Percentiles rank a stretch among this genome's conserved stretches.
Conservation (phyloP, 2,113 vertebrate species). For the Sarotherodon lohbergeri region DNA sequence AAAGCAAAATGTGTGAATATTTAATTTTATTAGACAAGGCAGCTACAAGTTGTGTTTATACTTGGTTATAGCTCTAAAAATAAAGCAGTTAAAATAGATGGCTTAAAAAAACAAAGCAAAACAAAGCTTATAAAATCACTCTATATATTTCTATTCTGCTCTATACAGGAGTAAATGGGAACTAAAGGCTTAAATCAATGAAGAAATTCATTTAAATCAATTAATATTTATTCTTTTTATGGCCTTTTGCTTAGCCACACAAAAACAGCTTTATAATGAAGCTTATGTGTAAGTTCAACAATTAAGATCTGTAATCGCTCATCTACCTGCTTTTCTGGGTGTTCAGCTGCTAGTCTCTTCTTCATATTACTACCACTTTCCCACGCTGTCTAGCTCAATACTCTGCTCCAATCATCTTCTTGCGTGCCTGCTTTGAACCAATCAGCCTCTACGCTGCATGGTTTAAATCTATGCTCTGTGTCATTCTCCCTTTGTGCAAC, state of each 20-base stretch:
- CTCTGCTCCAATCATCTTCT: neutral
- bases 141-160: neutral
- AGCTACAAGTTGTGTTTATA: neutral
- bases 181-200: neutral
- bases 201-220: neutral
- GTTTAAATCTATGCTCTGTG: neutral
- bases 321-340: neutral
- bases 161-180: neutral
- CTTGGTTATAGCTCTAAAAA: neutral
- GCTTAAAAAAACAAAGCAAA: neutral
- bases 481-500: neutral
- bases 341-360: neutral
- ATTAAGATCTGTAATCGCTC: neutral
- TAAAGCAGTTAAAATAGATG: neutral
- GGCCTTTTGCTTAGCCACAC: neutral
- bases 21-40: neutral
- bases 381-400: fast-evolving
- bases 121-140: neutral
- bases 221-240: neutral
- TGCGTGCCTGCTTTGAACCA: neutral
- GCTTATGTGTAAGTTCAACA: neutral
- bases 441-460: neutral
- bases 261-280: conserved; percentile 17
- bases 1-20: neutral
- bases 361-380: neutral